Evolutionary conservation across 2,797 vertebrate genomes (phyloP), one percentile per base, ranked within the genome.

Genomic region (Leuciscus waleckii): DNA sequence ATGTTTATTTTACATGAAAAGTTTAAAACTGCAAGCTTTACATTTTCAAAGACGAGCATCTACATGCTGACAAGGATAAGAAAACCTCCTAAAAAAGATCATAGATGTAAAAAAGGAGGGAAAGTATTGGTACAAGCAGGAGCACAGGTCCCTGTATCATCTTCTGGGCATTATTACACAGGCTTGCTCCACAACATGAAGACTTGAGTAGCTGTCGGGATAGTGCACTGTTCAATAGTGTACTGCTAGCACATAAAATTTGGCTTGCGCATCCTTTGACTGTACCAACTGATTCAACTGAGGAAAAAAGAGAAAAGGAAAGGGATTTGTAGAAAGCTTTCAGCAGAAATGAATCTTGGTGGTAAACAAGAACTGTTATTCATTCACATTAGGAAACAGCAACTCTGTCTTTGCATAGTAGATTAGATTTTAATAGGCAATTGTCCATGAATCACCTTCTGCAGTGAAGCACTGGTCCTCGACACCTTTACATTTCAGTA

Each of bases 151-250:
- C 2, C 32, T 32, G 32, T 32, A 2, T 32, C 37, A 37, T 37
- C 37, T 37, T 37, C 37, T 37, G 37, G 37, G 37, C 21, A 70
- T 39, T 70, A 23, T 70, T 43, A 14, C 3, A 5, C 41, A 71
- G 69, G 23, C 2, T 2, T 46, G 0, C 0, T 0, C 8, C 14
- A 2, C 1, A 1, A 73, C 70, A 71, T 2, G 0, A 16, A 37
- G 37, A 7, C 5, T 1, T 37, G 37, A 37, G 37, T 5, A 37
- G 35, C 37, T 7, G 37, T 37, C 6, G 37, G 37, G 37, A 0
- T 7, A 37, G 37, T 37, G 1, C 6, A 37, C 2, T 7, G 6
- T 21, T 58, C 23, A 58, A 10, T 58, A 4, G n/a, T n/a, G 54
- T 0, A 58, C 1, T 58, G 3, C 11, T 68, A 8, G 21, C 1